These are phyloP conservation scores for Gambusia affinis DNA, from an alignment of 2,113 vertebrate genomes.

Conservation along the genomic window DNA sequence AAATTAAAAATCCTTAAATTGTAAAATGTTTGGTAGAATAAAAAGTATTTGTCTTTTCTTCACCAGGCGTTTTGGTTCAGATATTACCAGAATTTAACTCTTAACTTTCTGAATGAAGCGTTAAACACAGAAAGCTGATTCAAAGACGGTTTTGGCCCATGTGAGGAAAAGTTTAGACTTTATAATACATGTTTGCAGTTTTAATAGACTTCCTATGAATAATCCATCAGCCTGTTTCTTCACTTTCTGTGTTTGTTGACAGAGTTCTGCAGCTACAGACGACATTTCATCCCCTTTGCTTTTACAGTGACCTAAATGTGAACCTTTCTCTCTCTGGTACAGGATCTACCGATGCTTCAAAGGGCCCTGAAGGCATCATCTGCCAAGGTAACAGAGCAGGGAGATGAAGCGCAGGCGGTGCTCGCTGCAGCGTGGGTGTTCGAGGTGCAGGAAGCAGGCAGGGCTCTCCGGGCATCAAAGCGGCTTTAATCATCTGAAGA, in stretches of 20 bases:
- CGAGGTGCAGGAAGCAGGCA: conserved; percentile 3
- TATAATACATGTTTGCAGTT: background rate
- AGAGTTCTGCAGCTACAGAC: background rate
- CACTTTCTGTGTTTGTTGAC: conserved; percentile 1
- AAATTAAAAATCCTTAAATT: background rate
- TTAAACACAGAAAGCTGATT: background rate
- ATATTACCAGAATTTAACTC: background rate
- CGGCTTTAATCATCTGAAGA: conserved; percentile 63
- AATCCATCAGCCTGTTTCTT: conserved; percentile 8
- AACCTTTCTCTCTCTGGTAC: background rate
- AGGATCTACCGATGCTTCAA: conserved; percentile 21
- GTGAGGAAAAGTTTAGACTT: background rate
- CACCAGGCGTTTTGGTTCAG: background rate
- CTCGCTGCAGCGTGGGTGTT: background rate
- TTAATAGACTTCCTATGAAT: conserved; percentile 21
- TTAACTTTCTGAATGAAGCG: background rate
- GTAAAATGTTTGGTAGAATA: background rate
- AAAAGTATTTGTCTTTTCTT: background rate
- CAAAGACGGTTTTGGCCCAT: background rate
- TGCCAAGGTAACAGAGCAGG: conserved; percentile 12
- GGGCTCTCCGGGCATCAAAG: conserved; percentile 26
- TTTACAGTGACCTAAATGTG: conserved; percentile 27
- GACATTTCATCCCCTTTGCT: conserved; percentile 3
- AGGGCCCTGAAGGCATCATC: conserved; percentile 17
- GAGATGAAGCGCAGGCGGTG: conserved; percentile 18